These are phyloP conservation scores for Adelognathus sp. DNA, from an alignment of 2,888 invertebrate genomes.

Conservation along the genomic window DNA sequence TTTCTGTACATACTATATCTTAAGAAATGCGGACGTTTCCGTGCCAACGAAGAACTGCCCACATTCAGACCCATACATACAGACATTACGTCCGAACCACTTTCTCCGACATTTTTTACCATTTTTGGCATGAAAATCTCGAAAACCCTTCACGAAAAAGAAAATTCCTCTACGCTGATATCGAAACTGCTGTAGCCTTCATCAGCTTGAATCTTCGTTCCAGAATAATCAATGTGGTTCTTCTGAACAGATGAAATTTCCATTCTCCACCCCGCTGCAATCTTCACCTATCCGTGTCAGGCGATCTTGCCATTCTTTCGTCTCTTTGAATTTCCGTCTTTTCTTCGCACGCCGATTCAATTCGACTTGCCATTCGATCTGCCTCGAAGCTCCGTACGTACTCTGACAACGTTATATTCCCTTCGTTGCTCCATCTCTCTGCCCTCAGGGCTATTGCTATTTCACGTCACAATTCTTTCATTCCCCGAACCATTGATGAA, in stretches of 20 bases:
- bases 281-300: slow-evolving; percentile 1
- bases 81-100: too few species aligned
- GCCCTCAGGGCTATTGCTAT: slow-evolving; percentile 10
- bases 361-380: background rate
- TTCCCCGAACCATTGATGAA: background rate
- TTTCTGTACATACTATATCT: too few species aligned
- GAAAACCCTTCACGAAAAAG: too few species aligned
- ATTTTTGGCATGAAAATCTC: too few species aligned
- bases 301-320: slow-evolving; percentile 5
- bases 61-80: too few species aligned
- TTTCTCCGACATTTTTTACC: too few species aligned
- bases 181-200: too few species aligned
- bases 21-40: too few species aligned
- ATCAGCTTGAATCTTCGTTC: too few species aligned
- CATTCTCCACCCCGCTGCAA: background rate
- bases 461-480: slow-evolving; percentile 36
- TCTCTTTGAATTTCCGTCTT: slow-evolving; percentile 13
- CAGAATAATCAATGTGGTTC: background rate
- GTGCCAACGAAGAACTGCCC: too few species aligned
- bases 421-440: slow-evolving; percentile 4
- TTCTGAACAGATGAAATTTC: too few species aligned
- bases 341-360: slow-evolving; percentile 12
- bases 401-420: background rate
- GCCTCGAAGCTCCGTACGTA: background rate
- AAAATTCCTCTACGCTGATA: too few species aligned